phyloP scores from a whole-genome alignment of 2,113 vertebrate genomes.

The Piliocolobus tephrosceles region DNA sequence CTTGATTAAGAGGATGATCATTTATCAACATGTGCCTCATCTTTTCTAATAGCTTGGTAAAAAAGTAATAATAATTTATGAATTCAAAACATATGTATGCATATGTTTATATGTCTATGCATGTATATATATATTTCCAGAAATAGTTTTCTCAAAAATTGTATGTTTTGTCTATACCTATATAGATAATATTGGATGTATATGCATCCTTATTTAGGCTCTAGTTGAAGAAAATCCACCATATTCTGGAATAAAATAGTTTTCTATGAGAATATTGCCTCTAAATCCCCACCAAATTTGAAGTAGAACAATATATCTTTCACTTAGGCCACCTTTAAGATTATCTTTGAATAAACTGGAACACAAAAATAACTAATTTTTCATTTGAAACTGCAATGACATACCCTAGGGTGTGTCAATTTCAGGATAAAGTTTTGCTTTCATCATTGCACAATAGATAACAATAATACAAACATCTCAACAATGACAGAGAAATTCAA shows the following conservation, averaged over 20 bases:
- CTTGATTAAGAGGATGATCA: neutral
- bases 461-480: conserved; percentile 74
- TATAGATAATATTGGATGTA: neutral
- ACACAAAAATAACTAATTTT: neutral
- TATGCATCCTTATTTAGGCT: neutral
- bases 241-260: neutral
- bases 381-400: neutral
- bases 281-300: neutral
- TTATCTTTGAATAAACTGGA: neutral
- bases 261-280: neutral
- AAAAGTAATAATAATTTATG: neutral
- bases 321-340: neutral
- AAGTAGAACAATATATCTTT: neutral
- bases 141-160: neutral
- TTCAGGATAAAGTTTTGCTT: conserved; percentile 74
- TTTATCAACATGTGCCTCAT: neutral
- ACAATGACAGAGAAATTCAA: conserved; percentile 68
- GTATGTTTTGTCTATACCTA: neutral
- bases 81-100: neutral
- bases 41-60: neutral
- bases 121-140: neutral
- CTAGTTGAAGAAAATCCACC: neutral
- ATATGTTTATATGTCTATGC: neutral
- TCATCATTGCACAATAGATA: conserved; percentile 81
- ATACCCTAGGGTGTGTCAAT: neutral